These are phyloP conservation scores for Drosophila sp. DNA, from an alignment of 1,140 invertebrate species.

Conservation along the genomic window DNA sequence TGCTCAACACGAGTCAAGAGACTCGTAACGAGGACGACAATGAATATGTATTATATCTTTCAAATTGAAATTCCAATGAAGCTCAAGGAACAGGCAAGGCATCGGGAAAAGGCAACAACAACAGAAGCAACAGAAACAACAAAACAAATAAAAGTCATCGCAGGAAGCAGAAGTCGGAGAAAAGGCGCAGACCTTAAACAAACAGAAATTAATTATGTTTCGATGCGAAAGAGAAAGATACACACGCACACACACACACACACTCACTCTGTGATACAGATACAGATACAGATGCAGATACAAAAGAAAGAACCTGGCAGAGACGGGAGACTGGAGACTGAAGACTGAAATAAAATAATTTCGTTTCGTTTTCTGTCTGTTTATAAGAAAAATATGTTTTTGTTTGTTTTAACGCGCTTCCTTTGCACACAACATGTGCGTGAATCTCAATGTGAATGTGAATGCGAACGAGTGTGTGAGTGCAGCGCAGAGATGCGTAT, in stretches of 20 bases:
- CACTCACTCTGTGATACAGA: slow-evolving; percentile 27
- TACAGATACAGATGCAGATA: slow-evolving; percentile 40
- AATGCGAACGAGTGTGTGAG: slow-evolving; percentile 1
- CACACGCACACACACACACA: background rate
- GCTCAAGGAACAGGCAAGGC: slow-evolving; percentile 59
- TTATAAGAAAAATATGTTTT: slow-evolving; percentile 83
- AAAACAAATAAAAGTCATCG: slow-evolving; percentile 65
- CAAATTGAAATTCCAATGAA: slow-evolving; percentile 78
- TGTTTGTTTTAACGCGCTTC: slow-evolving; percentile 81
- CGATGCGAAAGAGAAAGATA: slow-evolving; percentile 57
- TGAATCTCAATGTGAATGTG: too few relatives aligned
- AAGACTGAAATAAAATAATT: slow-evolving; percentile 77
- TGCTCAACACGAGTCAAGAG: slow-evolving; percentile 58
- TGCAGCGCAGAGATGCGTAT: slow-evolving; percentile 66
- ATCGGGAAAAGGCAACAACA: slow-evolving; percentile 12
- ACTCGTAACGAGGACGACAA: slow-evolving; percentile 38
- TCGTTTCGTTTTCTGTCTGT: slow-evolving; percentile 62
- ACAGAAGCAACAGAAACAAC: slow-evolving; percentile 9
- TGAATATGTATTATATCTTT: slow-evolving; percentile 75
- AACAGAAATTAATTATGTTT: slow-evolving; percentile 84
- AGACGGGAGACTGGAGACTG: slow-evolving; percentile 33
- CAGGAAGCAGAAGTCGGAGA: slow-evolving; percentile 72
- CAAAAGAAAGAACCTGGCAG: slow-evolving; percentile 48
- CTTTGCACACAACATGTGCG: slow-evolving; percentile 55
- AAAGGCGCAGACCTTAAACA: slow-evolving; percentile 77